These are phyloP conservation scores for Ommatoiulus sabulosus DNA, from an alignment of 2,888 invertebrate genomes.

Conservation along the genomic window DNA sequence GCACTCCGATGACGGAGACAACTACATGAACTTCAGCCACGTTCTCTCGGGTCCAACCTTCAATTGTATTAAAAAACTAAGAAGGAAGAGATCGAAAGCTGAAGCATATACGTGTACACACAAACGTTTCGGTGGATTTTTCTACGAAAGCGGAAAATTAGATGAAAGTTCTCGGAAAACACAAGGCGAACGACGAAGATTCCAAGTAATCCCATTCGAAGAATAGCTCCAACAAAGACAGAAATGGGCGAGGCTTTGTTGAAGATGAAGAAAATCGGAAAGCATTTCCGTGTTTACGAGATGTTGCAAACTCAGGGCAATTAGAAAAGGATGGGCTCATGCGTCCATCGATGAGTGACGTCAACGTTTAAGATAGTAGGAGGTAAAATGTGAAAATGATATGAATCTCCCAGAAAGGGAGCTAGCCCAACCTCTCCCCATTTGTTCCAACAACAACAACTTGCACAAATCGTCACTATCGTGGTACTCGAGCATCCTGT, in stretches of 20 bases:
- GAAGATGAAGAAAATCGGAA: background rate
- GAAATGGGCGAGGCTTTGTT: background rate
- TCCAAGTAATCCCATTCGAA: conserved; percentile 6
- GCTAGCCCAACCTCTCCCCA: no score
- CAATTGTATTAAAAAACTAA: background rate
- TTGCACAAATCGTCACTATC: no score
- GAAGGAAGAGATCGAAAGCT: background rate
- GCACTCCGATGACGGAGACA: conserved; percentile 25
- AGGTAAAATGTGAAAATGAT: no score
- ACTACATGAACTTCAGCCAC: conserved; percentile 27
- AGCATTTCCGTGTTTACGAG: background rate
- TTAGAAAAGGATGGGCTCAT: no score
- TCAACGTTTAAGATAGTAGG: no score
- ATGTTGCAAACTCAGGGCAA: no score
- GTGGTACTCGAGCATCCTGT: no score
- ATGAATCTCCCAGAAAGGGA: no score
- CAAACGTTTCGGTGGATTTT: background rate
- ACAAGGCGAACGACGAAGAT: background rate
- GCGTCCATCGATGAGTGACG: no score
- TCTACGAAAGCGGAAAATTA: background rate
- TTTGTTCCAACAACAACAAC: no score
- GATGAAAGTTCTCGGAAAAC: background rate
- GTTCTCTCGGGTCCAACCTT: background rate
- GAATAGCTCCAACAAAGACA: background rate
- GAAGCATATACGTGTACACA: no score